Evolutionary conservation across 2,888 invertebrate genomes (phyloP), one percentile per base, ranked within the genome.

Genomic region (Erannis defoliaria): DNA sequence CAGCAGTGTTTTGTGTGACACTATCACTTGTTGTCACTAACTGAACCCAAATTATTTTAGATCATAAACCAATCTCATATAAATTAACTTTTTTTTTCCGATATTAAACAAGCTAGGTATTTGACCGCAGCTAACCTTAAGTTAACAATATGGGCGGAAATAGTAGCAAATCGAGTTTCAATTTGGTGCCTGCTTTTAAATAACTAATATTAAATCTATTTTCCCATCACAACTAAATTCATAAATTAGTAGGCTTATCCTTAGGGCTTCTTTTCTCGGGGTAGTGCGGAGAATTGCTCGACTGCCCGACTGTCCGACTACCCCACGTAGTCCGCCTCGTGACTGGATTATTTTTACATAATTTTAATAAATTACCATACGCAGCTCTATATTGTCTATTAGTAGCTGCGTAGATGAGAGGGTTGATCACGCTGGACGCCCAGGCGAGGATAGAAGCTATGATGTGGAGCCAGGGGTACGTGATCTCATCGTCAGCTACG

Each of bases 361-460:
- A 80, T 67, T 86, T 90, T 9, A 94, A 84, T 19, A 95, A 80
- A 72, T 94, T 94, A 2, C 89, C 92, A 75, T 95, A 95, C 0
- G 95, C 95, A 1, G 94, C 93, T 64, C 94, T 78, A 80, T 98
- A 98, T 76, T 97, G 97, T 67, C 97, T 94, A 84, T 98, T 98
- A 71, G 97, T 97, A 6, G 96, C 97, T 3, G 98, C 98, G 88
- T 98, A 98, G 69, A 98, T 97, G 66, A 98, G 94, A 0, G 98
- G 98, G 88, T 98, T 98, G 70, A 98, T 94, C 51, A 98, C 97
- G 62, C 97, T 96, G 0, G 98, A 97, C 0, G 97, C 96, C 97
- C 98, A 98, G 0, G 98, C 97, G 67, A 97, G 92, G 53, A 98
- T 95, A 0, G 97, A 97, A 0, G 97, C 97, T 56, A 97, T 92